A percentile compares a stretch with the other conserved stretches of the same genome.
Evolutionary conservation across 2,888 invertebrate genomes (phyloP).

Genomic region (Amorpha juglandis): DNA sequence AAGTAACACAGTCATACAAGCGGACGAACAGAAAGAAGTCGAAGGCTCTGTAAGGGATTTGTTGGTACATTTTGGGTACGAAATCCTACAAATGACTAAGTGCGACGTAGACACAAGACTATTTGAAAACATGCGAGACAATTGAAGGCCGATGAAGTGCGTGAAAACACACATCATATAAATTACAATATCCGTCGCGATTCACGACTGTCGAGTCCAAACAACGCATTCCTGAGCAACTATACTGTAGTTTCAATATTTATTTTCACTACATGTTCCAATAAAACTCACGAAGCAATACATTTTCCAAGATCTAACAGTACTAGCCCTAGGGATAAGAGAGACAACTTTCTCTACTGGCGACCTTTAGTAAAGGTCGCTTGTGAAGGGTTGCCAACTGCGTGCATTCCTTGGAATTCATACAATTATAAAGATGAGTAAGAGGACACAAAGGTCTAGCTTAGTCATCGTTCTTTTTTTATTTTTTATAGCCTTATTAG

Average conservation of each 20-base stretch:
- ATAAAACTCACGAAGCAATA: neutral
- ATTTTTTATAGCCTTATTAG: no score
- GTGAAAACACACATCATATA: neutral
- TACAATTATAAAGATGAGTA: neutral
- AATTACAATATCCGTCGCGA: neutral
- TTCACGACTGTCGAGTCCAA: neutral
- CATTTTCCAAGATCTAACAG: neutral
- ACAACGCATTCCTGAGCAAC: neutral
- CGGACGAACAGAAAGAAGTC: no score
- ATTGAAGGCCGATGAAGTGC: neutral
- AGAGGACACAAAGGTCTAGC: no score
- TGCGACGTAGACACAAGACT: neutral
- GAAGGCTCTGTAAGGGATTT: no score
- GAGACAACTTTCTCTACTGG: slow-evolving; percentile 17
- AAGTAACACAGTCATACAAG: no score
- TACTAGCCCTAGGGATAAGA: slow-evolving; percentile 9
- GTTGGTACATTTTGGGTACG: no score
- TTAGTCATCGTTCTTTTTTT: no score
- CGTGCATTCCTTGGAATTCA: neutral
- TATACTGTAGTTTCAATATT: neutral
- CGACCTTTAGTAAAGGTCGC: slow-evolving; percentile 17
- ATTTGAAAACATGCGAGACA: neutral
- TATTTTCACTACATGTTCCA: neutral
- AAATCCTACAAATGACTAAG: neutral
- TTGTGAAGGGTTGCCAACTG: slow-evolving; percentile 5